phyloP scores from a whole-genome alignment of 1,140 invertebrate genomes.

The Drosophila murphyi region DNA sequence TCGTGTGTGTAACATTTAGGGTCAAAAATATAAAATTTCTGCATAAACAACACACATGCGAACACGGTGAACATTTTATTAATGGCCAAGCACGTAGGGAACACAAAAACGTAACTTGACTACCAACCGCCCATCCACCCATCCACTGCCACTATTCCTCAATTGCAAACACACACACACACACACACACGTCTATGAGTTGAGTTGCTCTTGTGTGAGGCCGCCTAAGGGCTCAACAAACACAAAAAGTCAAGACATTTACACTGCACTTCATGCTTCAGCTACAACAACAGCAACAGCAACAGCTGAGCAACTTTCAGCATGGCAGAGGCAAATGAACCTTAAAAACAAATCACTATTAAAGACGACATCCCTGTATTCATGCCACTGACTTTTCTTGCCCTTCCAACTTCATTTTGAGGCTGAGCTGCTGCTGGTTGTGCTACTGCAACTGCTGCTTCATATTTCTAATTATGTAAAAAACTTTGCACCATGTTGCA shows the following conservation, averaged over 20 bases:
- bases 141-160: not conserved
- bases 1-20: slow-evolving; percentile 33
- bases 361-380: slow-evolving; percentile 37
- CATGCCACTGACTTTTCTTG: not conserved
- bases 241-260: slow-evolving; percentile 82
- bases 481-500: slow-evolving; percentile 65
- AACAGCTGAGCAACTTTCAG: slow-evolving; percentile 8
- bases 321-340: slow-evolving; percentile 64
- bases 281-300: slow-evolving; percentile 11
- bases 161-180: not conserved
- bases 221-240: slow-evolving; percentile 77
- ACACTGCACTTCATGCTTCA: slow-evolving; percentile 70
- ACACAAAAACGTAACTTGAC: slow-evolving; percentile 41
- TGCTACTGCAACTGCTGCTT: slow-evolving; percentile 13
- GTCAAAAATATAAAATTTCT: slow-evolving; percentile 42
- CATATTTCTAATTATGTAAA: slow-evolving; percentile 80
- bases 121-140: too few species aligned
- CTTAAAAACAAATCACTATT: slow-evolving; percentile 79
- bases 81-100: slow-evolving; percentile 39
- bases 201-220: not conserved
- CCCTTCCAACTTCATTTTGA: not conserved
- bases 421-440: not conserved
- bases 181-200: not conserved
- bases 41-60: slow-evolving; percentile 16
- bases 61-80: slow-evolving; percentile 49